These are phyloP conservation scores for Ylistrum balloti DNA, from an alignment of 1,140 invertebrate genomes.

Conservation along the genomic window DNA sequence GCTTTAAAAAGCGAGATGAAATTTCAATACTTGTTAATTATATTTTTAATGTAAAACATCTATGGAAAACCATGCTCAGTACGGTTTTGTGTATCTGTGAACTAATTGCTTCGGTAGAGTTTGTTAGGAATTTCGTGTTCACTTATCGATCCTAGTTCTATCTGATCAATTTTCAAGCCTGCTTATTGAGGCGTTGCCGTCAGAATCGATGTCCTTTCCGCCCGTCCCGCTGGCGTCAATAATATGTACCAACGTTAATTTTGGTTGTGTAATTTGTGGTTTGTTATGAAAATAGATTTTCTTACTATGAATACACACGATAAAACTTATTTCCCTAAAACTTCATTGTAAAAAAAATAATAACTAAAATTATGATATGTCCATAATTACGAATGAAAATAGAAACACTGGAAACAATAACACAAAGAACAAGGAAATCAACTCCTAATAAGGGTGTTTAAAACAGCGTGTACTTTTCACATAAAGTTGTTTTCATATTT, in stretches of 20 bases:
- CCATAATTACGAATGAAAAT: too few species aligned
- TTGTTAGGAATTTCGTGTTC: background rate
- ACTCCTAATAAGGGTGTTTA: too few species aligned
- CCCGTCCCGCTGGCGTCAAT: constrained; percentile 5
- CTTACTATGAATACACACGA: background rate
- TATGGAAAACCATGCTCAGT: background rate
- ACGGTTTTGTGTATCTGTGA: background rate
- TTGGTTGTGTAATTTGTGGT: constrained; percentile 25
- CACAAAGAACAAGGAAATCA: too few species aligned
- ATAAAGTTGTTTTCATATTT: too few species aligned
- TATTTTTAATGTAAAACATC: constrained; percentile 2
- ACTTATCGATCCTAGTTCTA: background rate
- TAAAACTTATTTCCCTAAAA: background rate
- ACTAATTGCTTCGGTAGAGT: background rate
- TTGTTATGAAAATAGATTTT: background rate
- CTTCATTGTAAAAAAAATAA: background rate
- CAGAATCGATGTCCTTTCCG: constrained; percentile 16
- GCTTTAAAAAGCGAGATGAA: background rate
- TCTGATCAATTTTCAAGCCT: background rate
- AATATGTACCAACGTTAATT: background rate
- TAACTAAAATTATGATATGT: too few species aligned
- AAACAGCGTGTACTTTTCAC: too few species aligned
- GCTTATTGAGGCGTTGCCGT: constrained; percentile 20
- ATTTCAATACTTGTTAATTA: constrained; percentile 11
- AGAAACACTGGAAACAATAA: too few species aligned